Evolutionary conservation across 2,113 vertebrate genomes (phyloP).

Genomic region (Lepisosteus osseus): DNA sequence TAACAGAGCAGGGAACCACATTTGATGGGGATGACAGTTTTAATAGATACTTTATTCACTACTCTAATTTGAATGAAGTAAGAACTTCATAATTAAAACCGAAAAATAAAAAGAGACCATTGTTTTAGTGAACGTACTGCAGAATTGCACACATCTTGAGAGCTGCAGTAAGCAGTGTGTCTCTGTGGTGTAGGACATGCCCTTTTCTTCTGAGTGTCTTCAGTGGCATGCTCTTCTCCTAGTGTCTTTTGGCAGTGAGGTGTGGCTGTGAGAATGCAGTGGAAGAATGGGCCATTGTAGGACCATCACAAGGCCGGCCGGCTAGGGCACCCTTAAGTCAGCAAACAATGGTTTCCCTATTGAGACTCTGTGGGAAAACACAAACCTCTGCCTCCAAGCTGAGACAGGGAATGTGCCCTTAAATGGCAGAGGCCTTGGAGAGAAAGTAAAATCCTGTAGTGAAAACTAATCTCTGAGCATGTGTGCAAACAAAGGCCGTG

Average conservation of each 20-base stretch:
- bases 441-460: slow-evolving; percentile 17
- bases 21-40: no score
- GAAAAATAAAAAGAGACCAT: no score
- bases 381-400: slow-evolving; percentile 25
- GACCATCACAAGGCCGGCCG: slow-evolving; percentile 51
- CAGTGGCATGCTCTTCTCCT: slow-evolving; percentile 35
- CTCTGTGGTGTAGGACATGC: not conserved
- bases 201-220: slow-evolving; percentile 31
- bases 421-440: slow-evolving; percentile 8
- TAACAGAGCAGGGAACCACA: no score
- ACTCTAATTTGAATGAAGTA: no score
- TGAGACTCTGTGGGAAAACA: slow-evolving; percentile 59
- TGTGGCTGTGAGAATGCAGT: slow-evolving; percentile 24
- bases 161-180: no score
- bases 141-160: no score
- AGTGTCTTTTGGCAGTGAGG: slow-evolving; percentile 44
- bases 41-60: no score
- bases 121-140: no score
- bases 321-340: slow-evolving; percentile 57
- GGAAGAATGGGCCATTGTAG: slow-evolving; percentile 63
- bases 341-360: slow-evolving; percentile 62
- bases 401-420: slow-evolving; percentile 44
- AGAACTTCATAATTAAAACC: no score
- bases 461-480: slow-evolving; percentile 4
- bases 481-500: not conserved